Conservation (phyloP, 2,113 vertebrate species). For the Menidia beryllina region DNA sequence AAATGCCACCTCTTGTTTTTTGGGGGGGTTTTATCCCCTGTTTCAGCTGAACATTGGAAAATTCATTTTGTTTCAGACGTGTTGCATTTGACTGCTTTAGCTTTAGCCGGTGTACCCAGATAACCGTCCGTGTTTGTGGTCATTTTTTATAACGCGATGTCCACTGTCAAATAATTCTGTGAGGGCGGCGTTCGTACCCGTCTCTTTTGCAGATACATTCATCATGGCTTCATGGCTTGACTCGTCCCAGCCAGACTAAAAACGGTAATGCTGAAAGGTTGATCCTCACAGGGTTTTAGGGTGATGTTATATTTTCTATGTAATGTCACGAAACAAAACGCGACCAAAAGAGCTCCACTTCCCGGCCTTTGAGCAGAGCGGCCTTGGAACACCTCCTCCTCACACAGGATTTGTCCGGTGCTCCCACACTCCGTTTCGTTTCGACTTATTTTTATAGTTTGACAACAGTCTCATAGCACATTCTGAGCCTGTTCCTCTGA, state of each 20-base stretch:
- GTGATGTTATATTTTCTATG: background rate
- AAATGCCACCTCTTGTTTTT: no score
- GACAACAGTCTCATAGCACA: background rate
- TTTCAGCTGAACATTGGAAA: no score
- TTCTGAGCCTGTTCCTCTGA: slow-evolving; percentile 1
- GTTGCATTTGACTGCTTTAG: background rate
- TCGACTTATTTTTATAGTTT: background rate
- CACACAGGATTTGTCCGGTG: background rate
- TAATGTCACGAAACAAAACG: background rate
- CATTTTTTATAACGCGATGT: background rate
- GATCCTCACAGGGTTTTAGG: background rate
- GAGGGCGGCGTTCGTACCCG: background rate
- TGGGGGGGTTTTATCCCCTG: no score
- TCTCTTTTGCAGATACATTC: background rate
- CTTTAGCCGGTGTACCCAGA: background rate
- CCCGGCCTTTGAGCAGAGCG: background rate
- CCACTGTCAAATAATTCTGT: background rate
- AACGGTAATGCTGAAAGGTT: slow-evolving; percentile 23
- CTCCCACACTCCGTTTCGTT: background rate
- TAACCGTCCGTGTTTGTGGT: background rate
- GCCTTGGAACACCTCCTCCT: background rate
- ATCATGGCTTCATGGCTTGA: background rate
- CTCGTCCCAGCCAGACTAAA: background rate
- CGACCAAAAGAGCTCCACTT: background rate
- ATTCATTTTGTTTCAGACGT: no score